Conservation (phyloP, 2,888 invertebrate genomes). For the Acleris cristana region DNA sequence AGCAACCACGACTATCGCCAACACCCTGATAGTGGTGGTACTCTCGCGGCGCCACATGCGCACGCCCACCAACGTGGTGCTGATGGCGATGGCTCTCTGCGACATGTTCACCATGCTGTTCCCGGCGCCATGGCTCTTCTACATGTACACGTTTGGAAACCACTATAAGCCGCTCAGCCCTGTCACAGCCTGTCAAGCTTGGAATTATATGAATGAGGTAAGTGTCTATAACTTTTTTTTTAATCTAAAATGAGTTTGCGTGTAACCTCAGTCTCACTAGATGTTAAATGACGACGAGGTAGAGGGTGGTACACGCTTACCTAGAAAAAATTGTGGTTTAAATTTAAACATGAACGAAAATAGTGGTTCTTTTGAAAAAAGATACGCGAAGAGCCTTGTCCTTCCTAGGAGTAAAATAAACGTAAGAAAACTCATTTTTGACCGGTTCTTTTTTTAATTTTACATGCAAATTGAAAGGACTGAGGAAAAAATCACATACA, state of each 20-base stretch:
- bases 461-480: too few species aligned
- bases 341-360: too few species aligned
- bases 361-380: too few species aligned
- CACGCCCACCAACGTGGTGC: slow-evolving; percentile 95
- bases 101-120: slow-evolving; percentile 96
- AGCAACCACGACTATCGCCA: slow-evolving; percentile 94
- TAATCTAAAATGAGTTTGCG: too few species aligned
- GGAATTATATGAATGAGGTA: slow-evolving; percentile 91
- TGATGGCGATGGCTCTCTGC: slow-evolving; percentile 97
- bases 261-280: too few species aligned
- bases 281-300: too few species aligned
- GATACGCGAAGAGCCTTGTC: too few species aligned
- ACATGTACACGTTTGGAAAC: slow-evolving; percentile 95
- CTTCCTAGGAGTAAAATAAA: too few species aligned
- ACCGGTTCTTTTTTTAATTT: too few species aligned
- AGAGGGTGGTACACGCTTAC: background rate
- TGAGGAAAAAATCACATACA: too few species aligned
- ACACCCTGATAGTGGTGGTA: slow-evolving; percentile 95
- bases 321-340: background rate
- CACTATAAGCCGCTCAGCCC: slow-evolving; percentile 92
- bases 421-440: too few species aligned
- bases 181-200: slow-evolving; percentile 90
- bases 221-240: slow-evolving; percentile 48
- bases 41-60: slow-evolving; percentile 95
- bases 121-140: slow-evolving; percentile 95